Percentiles rank a stretch among this genome's conserved stretches.
Conservation (phyloP, 2,797 vertebrate species). For the Phataginus tetradactyla region DNA sequence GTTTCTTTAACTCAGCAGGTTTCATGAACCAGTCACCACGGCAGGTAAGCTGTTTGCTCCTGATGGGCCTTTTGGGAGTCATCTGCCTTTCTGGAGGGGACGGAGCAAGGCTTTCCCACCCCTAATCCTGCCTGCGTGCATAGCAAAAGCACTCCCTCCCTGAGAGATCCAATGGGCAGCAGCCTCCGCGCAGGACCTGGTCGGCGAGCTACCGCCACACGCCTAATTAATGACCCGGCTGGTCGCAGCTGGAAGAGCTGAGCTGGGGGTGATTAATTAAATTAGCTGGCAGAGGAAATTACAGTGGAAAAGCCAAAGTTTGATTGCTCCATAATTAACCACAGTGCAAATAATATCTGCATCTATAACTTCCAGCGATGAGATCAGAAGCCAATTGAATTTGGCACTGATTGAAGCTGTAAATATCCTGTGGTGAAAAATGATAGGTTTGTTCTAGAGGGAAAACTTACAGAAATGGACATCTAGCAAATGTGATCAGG, state of each 20-base stretch:
- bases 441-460: slow-evolving; percentile 91
- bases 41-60: background rate
- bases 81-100: slow-evolving; percentile 37
- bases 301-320: slow-evolving; percentile 92
- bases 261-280: slow-evolving; percentile 94
- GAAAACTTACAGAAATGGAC: slow-evolving; percentile 88
- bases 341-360: slow-evolving; percentile 91
- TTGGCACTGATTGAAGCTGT: slow-evolving; percentile 90
- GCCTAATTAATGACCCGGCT: slow-evolving; percentile 92
- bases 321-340: slow-evolving; percentile 93
- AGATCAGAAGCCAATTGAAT: slow-evolving; percentile 90
- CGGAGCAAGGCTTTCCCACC: slow-evolving; percentile 23
- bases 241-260: slow-evolving; percentile 91
- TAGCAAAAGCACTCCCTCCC: slow-evolving; percentile 72
- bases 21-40: background rate
- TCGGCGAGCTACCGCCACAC: slow-evolving; percentile 87
- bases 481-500: slow-evolving; percentile 79
- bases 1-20: rapidly evolving
- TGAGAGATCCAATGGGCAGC: slow-evolving; percentile 86
- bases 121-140: slow-evolving; percentile 69
- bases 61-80: background rate
- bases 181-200: slow-evolving; percentile 86
- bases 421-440: slow-evolving; percentile 90
- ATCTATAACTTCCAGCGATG: slow-evolving; percentile 89
- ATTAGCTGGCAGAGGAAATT: slow-evolving; percentile 93